Evolutionary conservation across 2,113 vertebrate species (phyloP), one percentile per base, ranked within the genome.

Genomic region (Shinisaurus crocodilurus): DNA sequence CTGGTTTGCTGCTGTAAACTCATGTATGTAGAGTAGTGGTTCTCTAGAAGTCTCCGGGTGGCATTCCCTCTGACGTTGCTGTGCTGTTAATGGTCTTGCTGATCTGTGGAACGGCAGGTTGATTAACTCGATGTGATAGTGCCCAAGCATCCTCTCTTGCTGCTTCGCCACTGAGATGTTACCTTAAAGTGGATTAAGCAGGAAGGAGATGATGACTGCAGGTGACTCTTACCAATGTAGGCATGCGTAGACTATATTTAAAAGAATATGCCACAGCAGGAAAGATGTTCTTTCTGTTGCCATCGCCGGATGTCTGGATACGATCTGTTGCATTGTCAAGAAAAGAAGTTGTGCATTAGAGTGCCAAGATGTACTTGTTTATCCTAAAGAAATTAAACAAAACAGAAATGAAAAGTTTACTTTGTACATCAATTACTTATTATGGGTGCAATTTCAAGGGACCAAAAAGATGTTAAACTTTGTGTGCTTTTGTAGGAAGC

Each of bases 401-500:
- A 63, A 86, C 34, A 16, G 79, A 37, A 45, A 80, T 40, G 29
- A 34, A 82, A 81, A 18, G 4, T 20, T 40, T 86, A 27, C 34
- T 37, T 40, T 72, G 3, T 34, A 27, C 20, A 84, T n/a, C 27
- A 86, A 79, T 76, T 69, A 27, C 2, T 65, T 3, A 27, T 9
- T 6, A 8, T 67, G 57, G 48, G 90, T 88, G 40, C 1, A 25
- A 94, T 88, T 89, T 91, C 34, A 54, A 25, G 32, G 43, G 25
- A 5, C 3, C 40, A 70, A 6, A 25, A 79, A 86, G 69, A 85
- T 92, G 93, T 50, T 18, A 88, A 81, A 77, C 12, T 89, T 43
- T 93, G 86, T 86, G 34, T 88, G 40, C 57, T 96, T 45, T 43
- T 45, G 74, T 95, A 98, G 96, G 89, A 95, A 94, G 77, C 45